Percentiles rank a stretch among this genome's conserved stretches.
Conservation (phyloP, 2,797 vertebrate genomes). For the Neosilurus mollespiculum region DNA sequence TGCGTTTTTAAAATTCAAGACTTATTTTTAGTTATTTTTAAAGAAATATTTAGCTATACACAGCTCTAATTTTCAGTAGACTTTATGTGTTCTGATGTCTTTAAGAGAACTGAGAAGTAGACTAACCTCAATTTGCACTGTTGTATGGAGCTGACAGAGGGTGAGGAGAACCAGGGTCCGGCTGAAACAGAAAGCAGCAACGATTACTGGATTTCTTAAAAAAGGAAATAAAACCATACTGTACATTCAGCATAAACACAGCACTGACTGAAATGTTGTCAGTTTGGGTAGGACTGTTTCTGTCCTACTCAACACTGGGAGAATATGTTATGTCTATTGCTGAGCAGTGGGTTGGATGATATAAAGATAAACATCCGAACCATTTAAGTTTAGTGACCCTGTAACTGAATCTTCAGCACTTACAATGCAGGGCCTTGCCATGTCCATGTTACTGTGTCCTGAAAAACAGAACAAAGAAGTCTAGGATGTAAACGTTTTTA, state of each 20-base stretch:
- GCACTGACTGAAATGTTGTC: neutral
- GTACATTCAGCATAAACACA: neutral
- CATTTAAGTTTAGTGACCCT: neutral
- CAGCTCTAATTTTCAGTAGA: neutral
- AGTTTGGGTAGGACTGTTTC: neutral
- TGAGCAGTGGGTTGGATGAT: neutral
- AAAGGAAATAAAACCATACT: constrained; percentile 9
- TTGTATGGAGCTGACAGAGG: constrained; percentile 86
- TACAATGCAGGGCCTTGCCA: constrained; percentile 94
- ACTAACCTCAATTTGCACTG: constrained; percentile 92
- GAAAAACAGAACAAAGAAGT: constrained; percentile 46
- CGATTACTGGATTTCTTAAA: constrained; percentile 9
- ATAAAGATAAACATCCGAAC: neutral
- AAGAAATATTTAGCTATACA: neutral
- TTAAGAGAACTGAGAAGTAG: neutral
- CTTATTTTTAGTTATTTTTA: neutral
- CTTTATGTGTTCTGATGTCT: neutral
- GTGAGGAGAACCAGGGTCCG: constrained; percentile 82
- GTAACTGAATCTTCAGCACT: constrained; percentile 64
- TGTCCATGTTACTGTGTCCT: constrained; percentile 98
- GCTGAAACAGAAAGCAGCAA: constrained; percentile 67
- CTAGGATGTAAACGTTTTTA: neutral
- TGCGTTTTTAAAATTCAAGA: neutral
- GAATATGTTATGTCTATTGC: neutral
- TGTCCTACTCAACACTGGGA: too few species aligned